These are phyloP conservation scores for Geophilus truncorum DNA, from an alignment of 2,888 invertebrate genomes.

Conservation along the genomic window DNA sequence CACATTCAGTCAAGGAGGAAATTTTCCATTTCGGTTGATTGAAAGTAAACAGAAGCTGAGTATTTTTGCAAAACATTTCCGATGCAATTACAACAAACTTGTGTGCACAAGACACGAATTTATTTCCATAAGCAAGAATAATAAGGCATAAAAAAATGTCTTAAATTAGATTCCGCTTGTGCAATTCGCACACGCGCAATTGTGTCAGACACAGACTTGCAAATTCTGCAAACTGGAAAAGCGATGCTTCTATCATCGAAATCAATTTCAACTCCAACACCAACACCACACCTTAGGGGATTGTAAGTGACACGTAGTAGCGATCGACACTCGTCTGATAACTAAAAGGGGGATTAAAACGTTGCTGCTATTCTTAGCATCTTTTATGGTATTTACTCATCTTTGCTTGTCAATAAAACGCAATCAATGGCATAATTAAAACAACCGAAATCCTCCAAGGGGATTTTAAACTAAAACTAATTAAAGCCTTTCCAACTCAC, in stretches of 20 bases:
- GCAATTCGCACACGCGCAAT: too few relatives aligned
- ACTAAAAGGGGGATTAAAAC: neutral
- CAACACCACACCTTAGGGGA: neutral
- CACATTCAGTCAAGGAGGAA: too few relatives aligned
- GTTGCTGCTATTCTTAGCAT: neutral
- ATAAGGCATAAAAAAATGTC: too few relatives aligned
- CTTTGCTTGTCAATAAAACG: neutral
- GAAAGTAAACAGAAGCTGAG: too few relatives aligned
- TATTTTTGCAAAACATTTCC: too few relatives aligned
- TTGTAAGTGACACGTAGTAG: neutral
- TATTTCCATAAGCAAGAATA: too few relatives aligned
- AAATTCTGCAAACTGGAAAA: neutral
- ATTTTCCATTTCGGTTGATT: too few relatives aligned
- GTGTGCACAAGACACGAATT: too few relatives aligned
- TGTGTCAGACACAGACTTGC: too few relatives aligned
- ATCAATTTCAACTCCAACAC: neutral
- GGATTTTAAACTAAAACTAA: neutral
- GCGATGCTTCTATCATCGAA: neutral
- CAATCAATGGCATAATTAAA: neutral
- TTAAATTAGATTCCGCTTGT: too few relatives aligned
- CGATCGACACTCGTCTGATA: slow-evolving; percentile 4
- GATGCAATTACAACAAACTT: too few relatives aligned
- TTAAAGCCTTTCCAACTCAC: neutral
- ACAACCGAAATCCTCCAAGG: neutral
- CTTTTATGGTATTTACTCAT: slow-evolving; percentile 3